phyloP scores from a whole-genome alignment of 2,113 vertebrate genomes.

The Coracopsis vasa region DNA sequence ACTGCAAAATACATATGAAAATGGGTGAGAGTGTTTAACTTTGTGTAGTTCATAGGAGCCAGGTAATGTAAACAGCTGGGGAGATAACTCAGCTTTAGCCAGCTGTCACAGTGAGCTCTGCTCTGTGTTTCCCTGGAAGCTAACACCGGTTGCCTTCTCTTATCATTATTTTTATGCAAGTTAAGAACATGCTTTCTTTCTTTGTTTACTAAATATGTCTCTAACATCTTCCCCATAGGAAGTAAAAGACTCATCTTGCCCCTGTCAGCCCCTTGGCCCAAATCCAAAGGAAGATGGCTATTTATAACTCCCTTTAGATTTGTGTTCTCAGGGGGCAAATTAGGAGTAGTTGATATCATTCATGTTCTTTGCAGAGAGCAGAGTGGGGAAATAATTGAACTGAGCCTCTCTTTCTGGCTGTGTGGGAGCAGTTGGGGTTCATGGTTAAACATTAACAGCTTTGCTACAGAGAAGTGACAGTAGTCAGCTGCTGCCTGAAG shows the following conservation, averaged over 20 bases:
- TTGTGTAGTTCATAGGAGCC: background rate
- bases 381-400: background rate
- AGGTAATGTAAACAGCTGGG: background rate
- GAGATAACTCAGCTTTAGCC: background rate
- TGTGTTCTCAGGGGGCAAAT: background rate
- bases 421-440: background rate
- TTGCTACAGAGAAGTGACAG: background rate
- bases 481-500: background rate
- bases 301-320: background rate
- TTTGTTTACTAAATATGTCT: background rate
- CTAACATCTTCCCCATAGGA: accelerated
- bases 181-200: background rate
- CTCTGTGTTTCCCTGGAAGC: background rate
- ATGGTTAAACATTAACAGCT: background rate
- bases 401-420: background rate
- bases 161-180: background rate
- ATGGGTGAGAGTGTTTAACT: background rate
- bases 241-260: background rate
- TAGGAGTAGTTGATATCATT: accelerated
- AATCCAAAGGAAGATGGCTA: background rate
- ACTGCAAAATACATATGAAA: background rate
- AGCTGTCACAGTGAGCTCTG: background rate
- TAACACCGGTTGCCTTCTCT: background rate
- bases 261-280: background rate
- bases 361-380: background rate